A percentile compares a stretch with the other conserved stretches of the same genome.
Conservation (phyloP, 2,113 vertebrate species). For the Pseudois nayaur region DNA sequence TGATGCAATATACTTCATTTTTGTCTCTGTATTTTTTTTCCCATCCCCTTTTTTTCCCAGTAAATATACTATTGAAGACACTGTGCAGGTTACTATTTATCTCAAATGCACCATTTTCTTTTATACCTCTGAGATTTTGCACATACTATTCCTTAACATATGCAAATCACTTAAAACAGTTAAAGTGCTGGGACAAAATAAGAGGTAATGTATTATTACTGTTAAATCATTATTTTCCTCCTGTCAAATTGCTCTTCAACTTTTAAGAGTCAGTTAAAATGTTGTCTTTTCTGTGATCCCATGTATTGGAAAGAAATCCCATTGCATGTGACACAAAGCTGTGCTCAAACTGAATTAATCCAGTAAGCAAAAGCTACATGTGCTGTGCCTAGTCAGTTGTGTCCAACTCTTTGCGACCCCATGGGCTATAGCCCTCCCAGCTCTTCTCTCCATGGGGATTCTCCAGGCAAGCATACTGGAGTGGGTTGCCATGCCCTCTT, state of each 20-base stretch:
- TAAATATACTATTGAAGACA: not conserved
- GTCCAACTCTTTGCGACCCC: fast-evolving
- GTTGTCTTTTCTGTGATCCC: not conserved
- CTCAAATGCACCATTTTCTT: not conserved
- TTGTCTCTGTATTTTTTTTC: not conserved
- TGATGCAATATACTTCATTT: not conserved
- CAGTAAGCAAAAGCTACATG: not conserved
- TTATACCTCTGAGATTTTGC: not conserved
- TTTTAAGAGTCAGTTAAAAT: not conserved
- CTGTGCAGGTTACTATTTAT: not conserved
- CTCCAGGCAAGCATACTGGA: not conserved
- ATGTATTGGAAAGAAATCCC: not conserved
- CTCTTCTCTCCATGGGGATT: not conserved
- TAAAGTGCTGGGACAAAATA: not conserved
- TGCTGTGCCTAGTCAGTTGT: not conserved
- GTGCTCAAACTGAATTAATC: not conserved
- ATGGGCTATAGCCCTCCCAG: not conserved
- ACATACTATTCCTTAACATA: not conserved
- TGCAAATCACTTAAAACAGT: not conserved
- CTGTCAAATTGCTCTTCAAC: not conserved
- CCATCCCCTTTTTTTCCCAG: fast-evolving
- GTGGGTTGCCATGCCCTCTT: not conserved
- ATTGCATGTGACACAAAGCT: not conserved
- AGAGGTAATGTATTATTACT: not conserved
- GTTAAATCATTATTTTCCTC: not conserved